Base-by-base conservation (phyloP, 2,888 invertebrate genomes). In the Drosophila eohydei region DNA sequence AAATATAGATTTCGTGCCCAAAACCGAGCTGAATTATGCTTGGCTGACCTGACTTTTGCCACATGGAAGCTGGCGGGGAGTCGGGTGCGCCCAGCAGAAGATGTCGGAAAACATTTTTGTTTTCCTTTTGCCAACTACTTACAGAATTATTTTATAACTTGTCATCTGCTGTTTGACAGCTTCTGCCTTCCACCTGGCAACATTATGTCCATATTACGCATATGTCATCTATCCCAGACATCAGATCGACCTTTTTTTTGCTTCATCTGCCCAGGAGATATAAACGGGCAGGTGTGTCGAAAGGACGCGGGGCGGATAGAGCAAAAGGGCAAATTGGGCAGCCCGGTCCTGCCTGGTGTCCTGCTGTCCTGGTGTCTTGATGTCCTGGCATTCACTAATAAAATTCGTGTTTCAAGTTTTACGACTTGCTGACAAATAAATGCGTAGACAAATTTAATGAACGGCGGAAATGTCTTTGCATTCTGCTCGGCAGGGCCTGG, bases 391-490 rank as follows among this genome's bases (percentile, higher is more conserved):
- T 67, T 36, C 59, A 80, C 76, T 66, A 80, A 81, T 88, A 88
- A 81, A 89, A 83, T 65, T 78, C 81, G 73, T 83, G 88, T 88
- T 68, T 64, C 64, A 70, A 68, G 77, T 80, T 90, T 86, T 81
- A 80, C 90, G 83, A 91, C 88, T 83, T 89, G 90, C 80, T 91
- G 91, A 91, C 90, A 91, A 90, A 91, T 91, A 90, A 90, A 79
- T 87, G 89, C 88, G 83, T 78, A 74, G 79, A 91, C 90, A 83
- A 91, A 91, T 91, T 91, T 88, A 91, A 91, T 91, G 91, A 89
- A 80, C 72, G 85, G 56, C 91, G 88, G 89, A 90, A 91, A 90
- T 81, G 80, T 83, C 88, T 79, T 84, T 88, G 72, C 75, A 69
- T 83, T 81, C 54, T 40, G 63, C 64, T 80, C 65, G 68, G 54